These are phyloP conservation scores for Camponotus fellah DNA, from an alignment of 2,888 invertebrate genomes.

Conservation along the genomic window DNA sequence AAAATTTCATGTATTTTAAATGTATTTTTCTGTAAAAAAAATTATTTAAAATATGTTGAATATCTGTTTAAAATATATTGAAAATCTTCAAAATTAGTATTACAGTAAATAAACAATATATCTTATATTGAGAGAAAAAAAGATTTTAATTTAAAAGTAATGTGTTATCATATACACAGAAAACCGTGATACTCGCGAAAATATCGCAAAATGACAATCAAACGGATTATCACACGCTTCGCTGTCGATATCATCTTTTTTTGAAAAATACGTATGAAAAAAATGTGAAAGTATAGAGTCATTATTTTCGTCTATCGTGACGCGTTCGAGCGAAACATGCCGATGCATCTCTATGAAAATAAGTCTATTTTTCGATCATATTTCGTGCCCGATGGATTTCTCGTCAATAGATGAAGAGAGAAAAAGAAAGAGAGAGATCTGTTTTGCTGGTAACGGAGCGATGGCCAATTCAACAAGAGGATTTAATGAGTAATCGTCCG, in stretches of 20 bases:
- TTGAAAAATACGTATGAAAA: conserved; percentile 25
- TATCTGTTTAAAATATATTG: neutral
- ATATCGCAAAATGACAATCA: neutral
- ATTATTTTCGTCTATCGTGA: conserved; percentile 48
- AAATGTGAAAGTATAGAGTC: conserved; percentile 10
- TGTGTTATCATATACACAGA: neutral
- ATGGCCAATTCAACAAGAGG: conserved; percentile 68
- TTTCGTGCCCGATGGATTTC: conserved; percentile 31
- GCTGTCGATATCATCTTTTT: conserved; percentile 39
- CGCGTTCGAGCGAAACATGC: conserved; percentile 25
- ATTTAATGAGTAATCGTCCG: conserved; percentile 69
- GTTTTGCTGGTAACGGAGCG: conserved; percentile 65
- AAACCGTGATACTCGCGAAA: conserved; percentile 12
- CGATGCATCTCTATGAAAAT: conserved; percentile 49
- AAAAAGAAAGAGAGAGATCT: conserved; percentile 36
- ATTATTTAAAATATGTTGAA: neutral
- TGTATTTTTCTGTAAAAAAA: neutral
- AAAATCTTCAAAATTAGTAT: neutral
- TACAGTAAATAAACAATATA: neutral
- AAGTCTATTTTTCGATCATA: conserved; percentile 37
- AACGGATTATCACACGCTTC: conserved; percentile 12
- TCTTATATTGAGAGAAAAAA: too few relatives aligned
- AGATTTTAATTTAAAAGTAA: conserved; percentile 6
- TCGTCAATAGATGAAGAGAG: neutral
- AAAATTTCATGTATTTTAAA: neutral